Conservation (phyloP, 1,140 invertebrate species). For the Trissolcus basalis region DNA sequence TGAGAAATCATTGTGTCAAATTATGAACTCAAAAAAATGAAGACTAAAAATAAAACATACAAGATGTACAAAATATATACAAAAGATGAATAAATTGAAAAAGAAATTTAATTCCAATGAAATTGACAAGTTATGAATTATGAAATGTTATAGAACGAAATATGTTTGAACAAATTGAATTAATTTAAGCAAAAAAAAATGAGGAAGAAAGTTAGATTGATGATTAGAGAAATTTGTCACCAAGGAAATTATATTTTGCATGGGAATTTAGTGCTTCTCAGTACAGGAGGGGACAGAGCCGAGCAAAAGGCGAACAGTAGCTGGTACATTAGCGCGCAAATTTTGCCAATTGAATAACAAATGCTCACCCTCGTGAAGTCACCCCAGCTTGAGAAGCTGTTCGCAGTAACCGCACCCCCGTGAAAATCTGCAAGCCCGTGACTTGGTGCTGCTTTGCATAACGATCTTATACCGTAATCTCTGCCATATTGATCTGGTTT, state of each 20-base stretch:
- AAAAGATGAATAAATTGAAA: no score
- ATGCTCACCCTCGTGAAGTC: slow-evolving; percentile 73
- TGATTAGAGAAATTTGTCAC: not conserved
- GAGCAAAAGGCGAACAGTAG: slow-evolving; percentile 40
- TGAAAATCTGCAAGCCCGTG: slow-evolving; percentile 48
- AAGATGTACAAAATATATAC: not conserved
- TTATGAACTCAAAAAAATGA: slow-evolving; percentile 4
- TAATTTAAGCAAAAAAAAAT: no score
- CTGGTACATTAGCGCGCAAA: slow-evolving; percentile 51
- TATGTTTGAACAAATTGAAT: no score
- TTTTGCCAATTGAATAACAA: slow-evolving; percentile 75
- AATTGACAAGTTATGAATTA: no score
- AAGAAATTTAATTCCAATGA: not conserved
- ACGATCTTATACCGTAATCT: slow-evolving; percentile 74
- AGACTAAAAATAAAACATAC: not conserved
- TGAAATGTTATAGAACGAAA: no score
- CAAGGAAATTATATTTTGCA: slow-evolving; percentile 26
- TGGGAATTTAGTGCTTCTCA: slow-evolving; percentile 28
- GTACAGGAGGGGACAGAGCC: not conserved
- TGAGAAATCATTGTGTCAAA: slow-evolving; percentile 56
- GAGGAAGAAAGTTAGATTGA: not conserved
- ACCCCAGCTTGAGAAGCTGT: slow-evolving; percentile 63
- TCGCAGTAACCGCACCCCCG: slow-evolving; percentile 72
- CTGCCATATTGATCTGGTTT: slow-evolving; percentile 73
- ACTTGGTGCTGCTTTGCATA: slow-evolving; percentile 72